phyloP scores from a whole-genome alignment of 2,113 vertebrate species.

The Ophthalmotilapia sp. region DNA sequence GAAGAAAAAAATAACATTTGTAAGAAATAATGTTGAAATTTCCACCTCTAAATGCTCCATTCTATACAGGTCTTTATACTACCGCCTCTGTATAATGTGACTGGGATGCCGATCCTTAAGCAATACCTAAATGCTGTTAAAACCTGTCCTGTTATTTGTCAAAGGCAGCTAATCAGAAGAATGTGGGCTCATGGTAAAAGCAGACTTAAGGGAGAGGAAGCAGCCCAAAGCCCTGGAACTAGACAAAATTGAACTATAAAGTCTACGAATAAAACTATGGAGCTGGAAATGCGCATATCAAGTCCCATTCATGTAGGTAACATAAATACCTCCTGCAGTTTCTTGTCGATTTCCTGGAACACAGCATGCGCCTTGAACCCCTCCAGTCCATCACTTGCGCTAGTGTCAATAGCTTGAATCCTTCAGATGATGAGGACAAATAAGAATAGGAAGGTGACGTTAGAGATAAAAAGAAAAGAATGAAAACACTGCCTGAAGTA shows the following conservation, averaged over 20 bases:
- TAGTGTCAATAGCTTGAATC: constrained; percentile 71
- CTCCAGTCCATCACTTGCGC: constrained; percentile 66
- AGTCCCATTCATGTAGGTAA: neutral
- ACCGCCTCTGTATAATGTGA: neutral
- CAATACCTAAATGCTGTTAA: neutral
- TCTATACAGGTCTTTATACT: neutral
- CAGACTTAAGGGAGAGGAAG: neutral
- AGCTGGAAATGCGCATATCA: neutral
- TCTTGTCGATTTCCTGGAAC: constrained; percentile 94
- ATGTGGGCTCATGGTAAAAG: neutral
- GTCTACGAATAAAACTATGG: neutral
- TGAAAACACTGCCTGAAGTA: neutral
- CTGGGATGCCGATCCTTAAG: neutral
- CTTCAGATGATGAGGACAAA: neutral
- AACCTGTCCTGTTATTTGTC: neutral
- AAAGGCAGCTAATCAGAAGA: neutral
- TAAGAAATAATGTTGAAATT: neutral
- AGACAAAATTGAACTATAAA: neutral
- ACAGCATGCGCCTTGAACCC: constrained; percentile 86
- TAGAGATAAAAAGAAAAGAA: neutral
- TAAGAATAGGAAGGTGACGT: neutral
- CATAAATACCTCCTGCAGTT: constrained; percentile 81
- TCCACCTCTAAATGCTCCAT: neutral
- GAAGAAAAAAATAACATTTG: neutral
- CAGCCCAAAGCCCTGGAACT: neutral